Conservation (phyloP, 2,113 vertebrate species). For the Chitala chitala region DNA sequence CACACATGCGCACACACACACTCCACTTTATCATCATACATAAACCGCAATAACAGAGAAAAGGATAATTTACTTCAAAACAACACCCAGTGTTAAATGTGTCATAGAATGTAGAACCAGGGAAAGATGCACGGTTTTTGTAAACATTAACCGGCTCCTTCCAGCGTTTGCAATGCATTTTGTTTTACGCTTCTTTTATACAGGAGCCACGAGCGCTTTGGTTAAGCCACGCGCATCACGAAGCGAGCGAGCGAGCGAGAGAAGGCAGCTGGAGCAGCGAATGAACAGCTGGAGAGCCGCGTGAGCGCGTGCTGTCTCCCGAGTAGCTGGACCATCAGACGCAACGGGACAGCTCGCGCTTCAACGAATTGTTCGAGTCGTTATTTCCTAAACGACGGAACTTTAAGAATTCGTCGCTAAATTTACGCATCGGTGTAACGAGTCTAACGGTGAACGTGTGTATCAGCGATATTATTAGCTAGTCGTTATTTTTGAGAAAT, state of each 20-base stretch:
- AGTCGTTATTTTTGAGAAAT: not conserved
- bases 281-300: constrained; percentile 19
- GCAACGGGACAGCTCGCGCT: not conserved
- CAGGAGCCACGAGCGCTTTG: constrained; percentile 10
- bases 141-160: not conserved
- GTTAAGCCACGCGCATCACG: not conserved
- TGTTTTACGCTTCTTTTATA: not conserved
- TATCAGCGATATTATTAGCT: too few species aligned
- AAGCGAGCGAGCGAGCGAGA: constrained; percentile 19
- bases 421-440: too few species aligned
- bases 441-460: too few species aligned
- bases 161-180: not conserved
- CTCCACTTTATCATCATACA: too few species aligned
- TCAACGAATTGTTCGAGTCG: not conserved
- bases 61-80: too few species aligned
- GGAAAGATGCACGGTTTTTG: too few species aligned
- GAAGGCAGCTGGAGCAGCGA: constrained; percentile 8
- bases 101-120: too few species aligned
- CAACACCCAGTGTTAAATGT: too few species aligned
- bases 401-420: too few species aligned
- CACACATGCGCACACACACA: too few species aligned
- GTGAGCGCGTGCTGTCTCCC: constrained; percentile 4
- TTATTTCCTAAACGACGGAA: too few species aligned
- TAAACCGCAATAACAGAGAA: too few species aligned
- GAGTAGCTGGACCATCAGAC: constrained; percentile 3